Base-by-base conservation (phyloP, 2,113 vertebrate genomes). In the Haemorhous mexicanus region DNA sequence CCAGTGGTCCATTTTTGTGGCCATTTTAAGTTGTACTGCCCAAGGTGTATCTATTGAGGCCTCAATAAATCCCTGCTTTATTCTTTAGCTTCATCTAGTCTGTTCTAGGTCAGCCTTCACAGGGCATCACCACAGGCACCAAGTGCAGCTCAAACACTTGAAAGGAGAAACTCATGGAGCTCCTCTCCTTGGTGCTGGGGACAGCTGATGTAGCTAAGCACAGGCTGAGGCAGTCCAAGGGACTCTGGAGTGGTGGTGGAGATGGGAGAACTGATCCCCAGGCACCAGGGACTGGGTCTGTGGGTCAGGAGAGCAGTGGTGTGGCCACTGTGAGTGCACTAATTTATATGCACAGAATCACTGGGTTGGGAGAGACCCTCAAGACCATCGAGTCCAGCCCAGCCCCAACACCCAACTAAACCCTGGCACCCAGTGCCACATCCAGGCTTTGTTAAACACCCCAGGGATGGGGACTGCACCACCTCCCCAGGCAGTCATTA, bases 171-270 rank as follows among this genome's bases (percentile, higher is more conserved):
- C 41, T 24, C 5, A 1, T 3, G 3, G 81, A 93, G 53, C 44
- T 47, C 2, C 39, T 87, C 62, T 26, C 28, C 33, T 55, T 37
- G 23, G 85, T 63, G 69, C 47, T 43, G 63, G 58, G 79, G 61
- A 44, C 70, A 43, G 24, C 22, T 37, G 11, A 4, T 28, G 27
- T 41, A 5, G 16, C 62, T 32, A 30, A 62, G 39, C 0, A 0
- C 4, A n/a, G 37, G 37, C 3, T 47, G 66, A 23, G n/a, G 21
- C 16, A 44, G 8, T n/a, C 16, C 80, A 21, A 0, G 13, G 2
- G 5, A 7, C 43, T 64, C 32, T n/a, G 19, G 39, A 14, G 37
- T 0, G 32, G 20, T 35, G 39, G 17, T 35, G 41, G 20, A 24
- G 66, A 22, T 9, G 0, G 6, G 63, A 24, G 21, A 52, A 0